Percentiles rank a stretch among this genome's conserved stretches.
These are phyloP conservation scores for Phymanthus crucifer DNA, from an alignment of 92 coral and sea anemone species.

Conservation along the genomic window DNA sequence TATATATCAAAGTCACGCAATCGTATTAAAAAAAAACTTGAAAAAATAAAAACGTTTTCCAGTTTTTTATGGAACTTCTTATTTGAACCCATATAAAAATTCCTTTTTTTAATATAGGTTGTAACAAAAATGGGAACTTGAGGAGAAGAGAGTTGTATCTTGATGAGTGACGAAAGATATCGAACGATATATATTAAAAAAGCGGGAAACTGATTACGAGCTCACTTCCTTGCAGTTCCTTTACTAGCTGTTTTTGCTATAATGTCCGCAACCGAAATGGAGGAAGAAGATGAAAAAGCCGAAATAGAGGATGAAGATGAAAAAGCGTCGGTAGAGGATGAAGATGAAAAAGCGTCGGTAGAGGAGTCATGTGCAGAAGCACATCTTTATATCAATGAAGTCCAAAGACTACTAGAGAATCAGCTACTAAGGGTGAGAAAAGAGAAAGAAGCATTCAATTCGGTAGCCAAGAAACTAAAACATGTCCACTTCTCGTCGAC, in stretches of 20 bases:
- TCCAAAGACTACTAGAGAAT: slow-evolving; percentile 28
- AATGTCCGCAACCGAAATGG: not conserved
- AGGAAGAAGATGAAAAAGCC: not conserved
- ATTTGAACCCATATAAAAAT: not conserved
- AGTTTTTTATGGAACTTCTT: not conserved
- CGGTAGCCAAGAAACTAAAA: slow-evolving; percentile 62
- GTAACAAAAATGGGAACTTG: too few species aligned
- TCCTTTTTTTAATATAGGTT: not conserved
- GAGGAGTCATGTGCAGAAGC: not conserved
- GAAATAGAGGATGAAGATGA: too few species aligned
- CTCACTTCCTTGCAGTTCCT: not conserved
- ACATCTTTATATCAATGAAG: not conserved
- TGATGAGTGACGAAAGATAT: too few species aligned
- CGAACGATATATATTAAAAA: not conserved
- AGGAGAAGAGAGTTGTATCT: too few species aligned
- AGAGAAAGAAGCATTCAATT: slow-evolving; percentile 56
- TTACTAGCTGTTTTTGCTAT: not conserved
- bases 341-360: not conserved
- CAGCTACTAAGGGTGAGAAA: slow-evolving; percentile 29
- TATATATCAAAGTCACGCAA: slow-evolving; percentile 19
- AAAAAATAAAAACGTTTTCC: not conserved
- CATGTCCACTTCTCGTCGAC: slow-evolving; percentile 60
- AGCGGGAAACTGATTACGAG: not conserved
- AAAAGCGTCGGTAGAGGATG: not conserved
- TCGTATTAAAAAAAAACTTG: too few species aligned